phyloP scores from a whole-genome alignment of 2,113 vertebrate genomes.

The Mustela nigripes region DNA sequence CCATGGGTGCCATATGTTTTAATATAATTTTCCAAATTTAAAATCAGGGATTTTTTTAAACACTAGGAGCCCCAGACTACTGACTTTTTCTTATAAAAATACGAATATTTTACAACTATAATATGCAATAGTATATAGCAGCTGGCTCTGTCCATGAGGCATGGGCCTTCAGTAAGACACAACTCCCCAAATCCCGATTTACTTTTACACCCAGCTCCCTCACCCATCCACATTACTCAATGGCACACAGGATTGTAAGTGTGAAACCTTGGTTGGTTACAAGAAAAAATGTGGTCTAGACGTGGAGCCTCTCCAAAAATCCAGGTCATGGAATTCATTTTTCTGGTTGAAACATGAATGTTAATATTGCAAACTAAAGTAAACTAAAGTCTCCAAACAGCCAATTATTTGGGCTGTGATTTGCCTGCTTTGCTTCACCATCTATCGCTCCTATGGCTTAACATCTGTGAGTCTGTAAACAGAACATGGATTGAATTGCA shows the following conservation, averaged over 20 bases:
- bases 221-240: not conserved
- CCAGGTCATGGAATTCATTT: not conserved
- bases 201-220: not conserved
- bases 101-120: not conserved
- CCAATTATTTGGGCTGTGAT: conserved; percentile 34
- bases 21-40: not conserved
- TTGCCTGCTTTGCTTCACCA: conserved; percentile 17
- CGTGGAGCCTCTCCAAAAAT: not conserved
- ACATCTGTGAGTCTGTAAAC: conserved; percentile 76
- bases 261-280: not conserved
- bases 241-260: not conserved
- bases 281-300: not conserved
- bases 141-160: not conserved
- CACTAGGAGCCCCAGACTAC: not conserved
- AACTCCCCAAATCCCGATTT: accelerated
- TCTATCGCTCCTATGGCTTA: not conserved
- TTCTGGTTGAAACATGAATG: not conserved
- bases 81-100: not conserved
- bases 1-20: not conserved
- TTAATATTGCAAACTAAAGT: conserved; percentile 32
- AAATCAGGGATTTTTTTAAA: not conserved
- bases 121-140: too few relatives aligned
- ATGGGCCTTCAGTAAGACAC: not conserved
- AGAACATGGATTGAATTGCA: conserved; percentile 77
- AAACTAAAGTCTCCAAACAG: conserved; percentile 28